phyloP scores from a whole-genome alignment of 2,797 vertebrate species.

The Microcaecilia unicolor region DNA sequence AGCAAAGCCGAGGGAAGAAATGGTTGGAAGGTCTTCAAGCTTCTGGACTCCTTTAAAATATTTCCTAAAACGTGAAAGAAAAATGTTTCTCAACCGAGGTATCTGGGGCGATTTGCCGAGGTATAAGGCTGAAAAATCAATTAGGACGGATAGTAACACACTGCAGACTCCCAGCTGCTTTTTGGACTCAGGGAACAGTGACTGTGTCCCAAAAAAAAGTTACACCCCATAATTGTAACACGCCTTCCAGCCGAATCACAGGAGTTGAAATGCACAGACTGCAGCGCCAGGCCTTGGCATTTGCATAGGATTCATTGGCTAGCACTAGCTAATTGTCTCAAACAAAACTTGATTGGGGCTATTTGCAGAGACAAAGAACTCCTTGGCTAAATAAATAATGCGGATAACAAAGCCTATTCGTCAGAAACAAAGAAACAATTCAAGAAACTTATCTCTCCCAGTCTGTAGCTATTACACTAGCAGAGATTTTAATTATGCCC shows the following conservation, averaged over 20 bases:
- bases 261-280: conserved; percentile 71
- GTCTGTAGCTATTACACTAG: conserved; percentile 55
- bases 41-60: neutral
- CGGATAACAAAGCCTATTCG: conserved; percentile 82
- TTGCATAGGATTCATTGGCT: conserved; percentile 83
- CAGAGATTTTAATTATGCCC: conserved; percentile 65
- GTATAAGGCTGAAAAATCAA: conserved; percentile 30
- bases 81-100: conserved; percentile 30
- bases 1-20: conserved; percentile 1
- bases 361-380: conserved; percentile 92
- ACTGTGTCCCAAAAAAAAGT: conserved; percentile 53
- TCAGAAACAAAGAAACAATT: conserved; percentile 75
- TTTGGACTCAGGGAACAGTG: conserved; percentile 47
- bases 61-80: conserved; percentile 15
- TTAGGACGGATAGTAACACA: conserved; percentile 53
- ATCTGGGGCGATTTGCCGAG: conserved; percentile 23
- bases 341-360: conserved; percentile 86
- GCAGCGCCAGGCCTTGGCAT: conserved; percentile 61
- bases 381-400: conserved; percentile 87
- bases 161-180: conserved; percentile 54
- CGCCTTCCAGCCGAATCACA: conserved; percentile 62
- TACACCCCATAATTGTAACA: conserved; percentile 59
- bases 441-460: conserved; percentile 67
- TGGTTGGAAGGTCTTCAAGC: neutral
- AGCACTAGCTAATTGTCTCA: conserved; percentile 80